phyloP scores from a whole-genome alignment of 2,888 invertebrate genomes.

The Ennomos erosarius region DNA sequence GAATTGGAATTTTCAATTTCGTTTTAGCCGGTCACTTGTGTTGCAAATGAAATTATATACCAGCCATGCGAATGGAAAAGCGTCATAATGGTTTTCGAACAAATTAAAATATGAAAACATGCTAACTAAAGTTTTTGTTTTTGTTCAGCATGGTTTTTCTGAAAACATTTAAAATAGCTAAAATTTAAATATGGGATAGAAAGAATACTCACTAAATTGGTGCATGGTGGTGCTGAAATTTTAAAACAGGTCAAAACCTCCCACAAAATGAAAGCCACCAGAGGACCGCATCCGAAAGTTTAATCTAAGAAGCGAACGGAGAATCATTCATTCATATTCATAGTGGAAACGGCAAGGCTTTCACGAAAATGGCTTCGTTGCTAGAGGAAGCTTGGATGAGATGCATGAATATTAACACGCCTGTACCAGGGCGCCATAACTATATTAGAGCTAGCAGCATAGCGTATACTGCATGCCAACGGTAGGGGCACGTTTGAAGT shows the following conservation, averaged over 20 bases:
- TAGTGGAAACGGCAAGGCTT: conserved; percentile 75
- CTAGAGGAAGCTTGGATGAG: conserved; percentile 75
- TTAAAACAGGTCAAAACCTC: conserved; percentile 33
- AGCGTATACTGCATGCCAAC: conserved; percentile 71
- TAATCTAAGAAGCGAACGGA: conserved; percentile 75
- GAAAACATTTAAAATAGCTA: no score
- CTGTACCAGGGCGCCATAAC: conserved; percentile 77
- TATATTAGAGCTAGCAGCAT: conserved; percentile 75
- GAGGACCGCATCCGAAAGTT: conserved; percentile 64
- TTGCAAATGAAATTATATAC: conserved; percentile 55
- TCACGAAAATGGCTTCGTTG: conserved; percentile 80
- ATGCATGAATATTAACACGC: conserved; percentile 84
- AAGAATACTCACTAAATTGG: conserved; percentile 20
- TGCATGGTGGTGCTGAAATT: conserved; percentile 31
- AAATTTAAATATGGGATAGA: not conserved
- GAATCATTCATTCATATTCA: conserved; percentile 82
- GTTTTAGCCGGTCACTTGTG: conserved; percentile 65
- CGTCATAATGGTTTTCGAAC: conserved; percentile 4
- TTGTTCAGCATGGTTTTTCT: no score
- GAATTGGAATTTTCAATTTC: conserved; percentile 79
- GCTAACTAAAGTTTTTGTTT: no score
- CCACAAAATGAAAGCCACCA: conserved; percentile 37
- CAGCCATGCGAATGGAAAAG: conserved; percentile 23
- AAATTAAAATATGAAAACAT: not conserved
- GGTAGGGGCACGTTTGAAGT: conserved; percentile 83